Evolutionary conservation across 2,888 invertebrate species (phyloP).

Genomic region (Patella caerulea): DNA sequence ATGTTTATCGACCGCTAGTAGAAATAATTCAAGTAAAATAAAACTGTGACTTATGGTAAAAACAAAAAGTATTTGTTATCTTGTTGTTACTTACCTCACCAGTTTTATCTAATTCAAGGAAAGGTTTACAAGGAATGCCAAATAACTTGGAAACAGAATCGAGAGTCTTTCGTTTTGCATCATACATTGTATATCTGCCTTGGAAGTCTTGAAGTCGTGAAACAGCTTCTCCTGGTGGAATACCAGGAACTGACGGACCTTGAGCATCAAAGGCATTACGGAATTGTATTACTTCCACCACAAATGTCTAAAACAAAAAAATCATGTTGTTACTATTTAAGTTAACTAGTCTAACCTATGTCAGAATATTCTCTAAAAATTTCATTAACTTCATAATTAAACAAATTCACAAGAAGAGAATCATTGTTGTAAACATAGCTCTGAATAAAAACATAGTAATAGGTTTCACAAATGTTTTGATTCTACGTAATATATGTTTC

Average conservation of each 20-base stretch:
- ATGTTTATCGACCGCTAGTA: too few relatives aligned
- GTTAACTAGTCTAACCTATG: too few relatives aligned
- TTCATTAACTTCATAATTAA: too few relatives aligned
- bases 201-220: slow-evolving; percentile 69
- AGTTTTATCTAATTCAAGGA: slow-evolving; percentile 71
- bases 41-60: too few relatives aligned
- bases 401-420: too few relatives aligned
- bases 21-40: too few relatives aligned
- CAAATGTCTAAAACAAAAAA: slow-evolving; percentile 65
- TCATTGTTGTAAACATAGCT: too few relatives aligned
- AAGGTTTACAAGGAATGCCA: slow-evolving; percentile 69
- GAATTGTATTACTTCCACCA: slow-evolving; percentile 72
- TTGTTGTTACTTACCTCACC: slow-evolving; percentile 62
- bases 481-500: too few relatives aligned
- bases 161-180: slow-evolving; percentile 68
- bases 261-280: slow-evolving; percentile 72
- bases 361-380: too few relatives aligned
- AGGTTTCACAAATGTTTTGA: too few relatives aligned
- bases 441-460: too few relatives aligned
- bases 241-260: slow-evolving; percentile 69
- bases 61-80: neutral
- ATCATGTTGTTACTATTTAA: neutral
- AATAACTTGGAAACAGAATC: slow-evolving; percentile 72
- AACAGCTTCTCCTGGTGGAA: slow-evolving; percentile 69
- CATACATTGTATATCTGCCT: slow-evolving; percentile 65